A percentile compares a stretch with the other conserved stretches of the same genome.
phyloP scores from a whole-genome alignment of 2,888 invertebrate genomes.

The Encarsia formosa region DNA sequence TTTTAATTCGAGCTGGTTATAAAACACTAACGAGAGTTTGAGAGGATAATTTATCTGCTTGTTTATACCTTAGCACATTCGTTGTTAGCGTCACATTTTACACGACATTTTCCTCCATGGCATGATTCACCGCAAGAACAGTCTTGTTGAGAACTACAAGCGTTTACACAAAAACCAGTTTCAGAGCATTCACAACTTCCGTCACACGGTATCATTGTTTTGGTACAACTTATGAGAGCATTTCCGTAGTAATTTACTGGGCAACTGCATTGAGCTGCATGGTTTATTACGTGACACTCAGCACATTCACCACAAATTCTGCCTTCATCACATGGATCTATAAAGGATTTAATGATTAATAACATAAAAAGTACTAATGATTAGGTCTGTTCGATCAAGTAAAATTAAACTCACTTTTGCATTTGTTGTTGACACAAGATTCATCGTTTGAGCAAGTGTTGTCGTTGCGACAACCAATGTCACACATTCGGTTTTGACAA shows the following conservation, averaged over 20 bases:
- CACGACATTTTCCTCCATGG: slow-evolving; percentile 67
- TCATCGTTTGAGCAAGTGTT: slow-evolving; percentile 70
- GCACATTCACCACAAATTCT: slow-evolving; percentile 80
- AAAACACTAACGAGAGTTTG: too few relatives aligned
- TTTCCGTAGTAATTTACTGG: slow-evolving; percentile 77
- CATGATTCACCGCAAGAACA: slow-evolving; percentile 83
- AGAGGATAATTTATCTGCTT: too few relatives aligned
- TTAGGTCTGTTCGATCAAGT: neutral
- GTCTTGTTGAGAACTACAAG: slow-evolving; percentile 63
- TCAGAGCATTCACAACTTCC: slow-evolving; percentile 77
- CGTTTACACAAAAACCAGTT: slow-evolving; percentile 71
- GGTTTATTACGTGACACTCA: slow-evolving; percentile 75
- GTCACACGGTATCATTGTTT: slow-evolving; percentile 69
- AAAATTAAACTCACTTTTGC: slow-evolving; percentile 60
- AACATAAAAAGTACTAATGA: neutral
- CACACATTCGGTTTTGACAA: slow-evolving; percentile 81
- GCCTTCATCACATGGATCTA: slow-evolving; percentile 73
- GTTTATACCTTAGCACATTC: slow-evolving; percentile 59
- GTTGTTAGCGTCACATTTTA: slow-evolving; percentile 65
- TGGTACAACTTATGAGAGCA: slow-evolving; percentile 72
- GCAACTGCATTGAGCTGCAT: slow-evolving; percentile 82
- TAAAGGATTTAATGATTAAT: neutral
- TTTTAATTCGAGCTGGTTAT: too few relatives aligned
- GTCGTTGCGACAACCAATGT: slow-evolving; percentile 82
- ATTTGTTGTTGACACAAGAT: slow-evolving; percentile 79